phyloP scores from a whole-genome alignment of 2,888 invertebrate genomes.

The Fragum sueziense region DNA sequence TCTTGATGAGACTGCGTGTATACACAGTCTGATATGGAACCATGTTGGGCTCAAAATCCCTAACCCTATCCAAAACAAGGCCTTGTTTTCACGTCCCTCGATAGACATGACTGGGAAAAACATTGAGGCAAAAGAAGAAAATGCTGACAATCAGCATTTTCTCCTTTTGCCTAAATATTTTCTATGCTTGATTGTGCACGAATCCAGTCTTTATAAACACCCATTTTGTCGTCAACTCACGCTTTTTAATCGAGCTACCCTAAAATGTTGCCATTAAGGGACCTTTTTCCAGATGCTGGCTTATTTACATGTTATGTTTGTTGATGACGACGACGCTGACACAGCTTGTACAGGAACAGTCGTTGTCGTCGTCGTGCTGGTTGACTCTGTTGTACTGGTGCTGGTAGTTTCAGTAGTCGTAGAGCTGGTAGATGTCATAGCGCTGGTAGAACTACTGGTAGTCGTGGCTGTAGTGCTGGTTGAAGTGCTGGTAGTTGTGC shows the following conservation, averaged over 20 bases:
- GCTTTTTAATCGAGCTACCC: not conserved
- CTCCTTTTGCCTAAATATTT: not conserved
- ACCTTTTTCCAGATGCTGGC: not conserved
- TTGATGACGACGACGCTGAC: not conserved
- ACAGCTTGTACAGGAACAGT: not conserved
- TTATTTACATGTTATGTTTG: not conserved
- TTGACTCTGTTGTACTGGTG: not conserved
- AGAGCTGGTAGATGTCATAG: not conserved
- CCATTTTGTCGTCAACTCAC: not conserved
- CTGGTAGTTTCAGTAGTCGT: constrained; percentile 7
- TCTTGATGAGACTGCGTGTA: too few species aligned
- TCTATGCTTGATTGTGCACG: not conserved
- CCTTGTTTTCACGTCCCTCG: too few species aligned
- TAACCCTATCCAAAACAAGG: too few species aligned
- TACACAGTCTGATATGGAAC: too few species aligned
- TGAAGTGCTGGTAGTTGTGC: not conserved
- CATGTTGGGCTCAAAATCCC: too few species aligned
- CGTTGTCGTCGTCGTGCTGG: constrained; percentile 1
- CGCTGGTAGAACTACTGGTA: not conserved
- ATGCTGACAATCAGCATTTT: too few species aligned
- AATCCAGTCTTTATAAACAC: not conserved
- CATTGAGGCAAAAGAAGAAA: too few species aligned
- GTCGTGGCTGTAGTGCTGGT: not conserved
- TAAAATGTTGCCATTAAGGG: not conserved
- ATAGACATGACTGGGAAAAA: too few species aligned